Percentiles rank a stretch among this genome's conserved stretches.
Conservation (phyloP, 2,113 vertebrate genomes). For the Cyanistes caeruleus region DNA sequence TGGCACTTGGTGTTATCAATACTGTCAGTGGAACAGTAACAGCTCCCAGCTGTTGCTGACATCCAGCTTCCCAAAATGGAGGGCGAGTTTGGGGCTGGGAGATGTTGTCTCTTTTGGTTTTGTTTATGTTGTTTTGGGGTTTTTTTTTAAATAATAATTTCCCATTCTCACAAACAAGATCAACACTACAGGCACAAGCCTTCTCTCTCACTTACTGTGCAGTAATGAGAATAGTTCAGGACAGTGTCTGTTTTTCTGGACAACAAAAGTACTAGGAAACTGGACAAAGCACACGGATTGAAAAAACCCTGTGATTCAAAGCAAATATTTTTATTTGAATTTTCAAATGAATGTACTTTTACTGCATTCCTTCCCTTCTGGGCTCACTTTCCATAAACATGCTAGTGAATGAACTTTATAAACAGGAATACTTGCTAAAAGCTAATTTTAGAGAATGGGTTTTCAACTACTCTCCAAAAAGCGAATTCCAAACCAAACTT, state of each 20-base stretch:
- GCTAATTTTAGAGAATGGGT: conserved; percentile 51
- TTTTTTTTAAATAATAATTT: not conserved
- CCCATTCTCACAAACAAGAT: not conserved
- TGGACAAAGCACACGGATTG: conserved; percentile 1
- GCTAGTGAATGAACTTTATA: conserved; percentile 56
- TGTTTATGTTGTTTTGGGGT: not conserved
- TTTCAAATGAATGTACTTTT: conserved; percentile 63
- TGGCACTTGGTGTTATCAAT: not conserved
- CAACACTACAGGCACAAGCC: not conserved
- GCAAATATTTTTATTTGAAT: conserved; percentile 67
- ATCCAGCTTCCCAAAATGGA: not conserved
- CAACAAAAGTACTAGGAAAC: conserved; percentile 28
- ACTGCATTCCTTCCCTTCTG: conserved; percentile 59
- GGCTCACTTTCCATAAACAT: conserved; percentile 64
- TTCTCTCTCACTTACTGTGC: not conserved
- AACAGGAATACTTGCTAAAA: conserved; percentile 58
- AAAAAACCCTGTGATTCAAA: conserved; percentile 55
- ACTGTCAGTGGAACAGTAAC: not conserved
- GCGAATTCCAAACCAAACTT: conserved; percentile 33
- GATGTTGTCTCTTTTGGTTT: not conserved
- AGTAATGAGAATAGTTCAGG: not conserved
- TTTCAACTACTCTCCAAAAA: conserved; percentile 30
- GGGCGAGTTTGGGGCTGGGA: not conserved
- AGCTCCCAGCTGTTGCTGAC: not conserved
- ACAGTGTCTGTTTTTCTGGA: not conserved